Percentiles rank a stretch among this genome's conserved stretches.
Conservation (phyloP, 2,797 vertebrate species). For the Danio kyathit region DNA sequence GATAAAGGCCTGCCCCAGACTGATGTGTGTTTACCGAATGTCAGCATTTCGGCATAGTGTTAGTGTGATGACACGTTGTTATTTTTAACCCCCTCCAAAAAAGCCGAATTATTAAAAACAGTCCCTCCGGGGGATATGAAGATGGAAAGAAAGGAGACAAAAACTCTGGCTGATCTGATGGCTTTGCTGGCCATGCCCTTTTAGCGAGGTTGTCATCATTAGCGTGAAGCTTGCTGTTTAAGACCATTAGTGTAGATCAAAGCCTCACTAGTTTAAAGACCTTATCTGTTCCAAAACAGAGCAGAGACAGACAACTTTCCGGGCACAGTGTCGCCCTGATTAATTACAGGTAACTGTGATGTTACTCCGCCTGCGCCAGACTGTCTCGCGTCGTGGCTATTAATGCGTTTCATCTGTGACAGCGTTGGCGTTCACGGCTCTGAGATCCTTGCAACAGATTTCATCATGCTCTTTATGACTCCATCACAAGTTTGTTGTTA, state of each 20-base stretch:
- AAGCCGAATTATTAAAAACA: constrained; percentile 21
- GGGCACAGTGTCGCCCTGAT: constrained; percentile 41
- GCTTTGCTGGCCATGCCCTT: constrained; percentile 46
- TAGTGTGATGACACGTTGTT: constrained; percentile 12
- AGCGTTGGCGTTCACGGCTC: constrained; percentile 66
- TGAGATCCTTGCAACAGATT: constrained; percentile 75
- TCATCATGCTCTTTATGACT: constrained; percentile 72
- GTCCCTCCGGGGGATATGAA: constrained; percentile 20
- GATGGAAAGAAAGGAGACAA: constrained; percentile 31
- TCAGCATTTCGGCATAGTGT: not conserved
- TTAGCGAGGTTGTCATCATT: constrained; percentile 59
- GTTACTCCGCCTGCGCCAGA: constrained; percentile 44
- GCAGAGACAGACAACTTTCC: constrained; percentile 50
- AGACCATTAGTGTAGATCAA: constrained; percentile 64
- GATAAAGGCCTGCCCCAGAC: not conserved
- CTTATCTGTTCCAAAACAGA: constrained; percentile 51
- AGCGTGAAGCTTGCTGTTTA: constrained; percentile 57
- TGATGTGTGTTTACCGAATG: constrained; percentile 34
- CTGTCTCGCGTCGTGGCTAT: constrained; percentile 53
- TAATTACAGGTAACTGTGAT: constrained; percentile 64
- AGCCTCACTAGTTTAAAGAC: constrained; percentile 58
- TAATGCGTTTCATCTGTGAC: constrained; percentile 68
- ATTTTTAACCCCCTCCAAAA: not conserved
- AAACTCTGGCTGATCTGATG: constrained; percentile 22
- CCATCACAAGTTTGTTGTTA: constrained; percentile 65